phyloP scores from a whole-genome alignment of 1,140 invertebrate species.

The Choristoneura fumiferana region DNA sequence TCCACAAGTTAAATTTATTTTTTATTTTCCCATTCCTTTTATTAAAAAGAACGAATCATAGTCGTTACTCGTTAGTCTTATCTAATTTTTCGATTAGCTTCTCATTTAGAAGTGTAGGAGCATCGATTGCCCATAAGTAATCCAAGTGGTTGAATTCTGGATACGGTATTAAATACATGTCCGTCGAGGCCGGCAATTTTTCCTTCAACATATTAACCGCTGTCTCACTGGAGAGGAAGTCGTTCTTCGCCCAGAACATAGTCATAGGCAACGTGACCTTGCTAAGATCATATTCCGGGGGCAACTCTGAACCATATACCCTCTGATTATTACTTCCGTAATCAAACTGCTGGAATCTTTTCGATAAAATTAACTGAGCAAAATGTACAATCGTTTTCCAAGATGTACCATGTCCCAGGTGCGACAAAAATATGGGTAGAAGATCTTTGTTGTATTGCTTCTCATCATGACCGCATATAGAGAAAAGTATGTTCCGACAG shows the following conservation, averaged over 20 bases:
- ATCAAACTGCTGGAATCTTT: slow-evolving; percentile 67
- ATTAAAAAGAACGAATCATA: not conserved
- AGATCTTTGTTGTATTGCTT: slow-evolving; percentile 83
- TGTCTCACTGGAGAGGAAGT: slow-evolving; percentile 74
- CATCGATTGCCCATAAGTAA: slow-evolving; percentile 80
- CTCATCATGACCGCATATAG: slow-evolving; percentile 84
- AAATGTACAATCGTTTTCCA: slow-evolving; percentile 86
- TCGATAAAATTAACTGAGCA: slow-evolving; percentile 78
- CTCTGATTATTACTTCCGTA: slow-evolving; percentile 54
- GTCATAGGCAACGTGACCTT: slow-evolving; percentile 78
- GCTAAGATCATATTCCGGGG: slow-evolving; percentile 78
- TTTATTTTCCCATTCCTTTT: not conserved
- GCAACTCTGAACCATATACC: slow-evolving; percentile 69
- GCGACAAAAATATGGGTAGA: slow-evolving; percentile 83
- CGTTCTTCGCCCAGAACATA: slow-evolving; percentile 78
- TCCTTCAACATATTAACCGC: slow-evolving; percentile 57
- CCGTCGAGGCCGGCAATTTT: slow-evolving; percentile 47
- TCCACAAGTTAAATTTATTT: too few relatives aligned
- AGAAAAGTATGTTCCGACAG: slow-evolving; percentile 83
- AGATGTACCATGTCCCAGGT: slow-evolving; percentile 88
- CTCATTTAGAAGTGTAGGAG: slow-evolving; percentile 74
- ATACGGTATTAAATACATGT: slow-evolving; percentile 72
- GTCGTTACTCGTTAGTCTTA: not conserved
- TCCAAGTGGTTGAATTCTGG: slow-evolving; percentile 81
- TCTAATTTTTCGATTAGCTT: slow-evolving; percentile 63